These are phyloP conservation scores for Orchesellides sinensis DNA, from an alignment of 2,888 invertebrate genomes.

Conservation along the genomic window DNA sequence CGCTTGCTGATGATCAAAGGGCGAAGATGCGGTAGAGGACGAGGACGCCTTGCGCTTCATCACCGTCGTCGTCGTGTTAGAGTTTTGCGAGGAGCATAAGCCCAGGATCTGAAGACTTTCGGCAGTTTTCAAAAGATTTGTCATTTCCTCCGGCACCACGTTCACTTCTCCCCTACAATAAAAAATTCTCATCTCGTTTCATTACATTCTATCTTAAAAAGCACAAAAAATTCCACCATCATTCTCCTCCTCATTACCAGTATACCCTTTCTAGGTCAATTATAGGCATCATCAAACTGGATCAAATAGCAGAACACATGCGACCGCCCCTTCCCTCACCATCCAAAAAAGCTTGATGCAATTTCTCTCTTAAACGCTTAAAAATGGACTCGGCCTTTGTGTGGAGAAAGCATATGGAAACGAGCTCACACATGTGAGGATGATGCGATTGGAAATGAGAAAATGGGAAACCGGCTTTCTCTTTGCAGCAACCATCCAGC, in stretches of 20 bases:
- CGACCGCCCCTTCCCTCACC: too few species aligned
- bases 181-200: too few species aligned
- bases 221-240: constrained; percentile 17
- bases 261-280: constrained; percentile 18
- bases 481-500: background rate
- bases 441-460: background rate
- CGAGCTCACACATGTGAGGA: background rate
- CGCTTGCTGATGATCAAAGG: constrained; percentile 32
- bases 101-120: constrained; percentile 96
- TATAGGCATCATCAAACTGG: constrained; percentile 5
- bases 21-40: constrained; percentile 44
- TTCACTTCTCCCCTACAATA: constrained; percentile 71
- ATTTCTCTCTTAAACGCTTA: background rate
- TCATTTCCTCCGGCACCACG: constrained; percentile 73
- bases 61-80: constrained; percentile 54
- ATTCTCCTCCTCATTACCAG: background rate
- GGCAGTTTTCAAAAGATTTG: constrained; percentile 81
- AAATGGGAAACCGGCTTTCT: background rate
- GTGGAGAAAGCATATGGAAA: background rate
- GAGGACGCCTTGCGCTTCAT: constrained; percentile 52
- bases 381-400: constrained; percentile 35
- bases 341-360: too few species aligned
- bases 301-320: background rate
- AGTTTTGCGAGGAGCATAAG: constrained; percentile 93
- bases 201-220: too few species aligned